phyloP scores from a whole-genome alignment of 2,888 invertebrate species.

The Steinernema hermaphroditum region DNA sequence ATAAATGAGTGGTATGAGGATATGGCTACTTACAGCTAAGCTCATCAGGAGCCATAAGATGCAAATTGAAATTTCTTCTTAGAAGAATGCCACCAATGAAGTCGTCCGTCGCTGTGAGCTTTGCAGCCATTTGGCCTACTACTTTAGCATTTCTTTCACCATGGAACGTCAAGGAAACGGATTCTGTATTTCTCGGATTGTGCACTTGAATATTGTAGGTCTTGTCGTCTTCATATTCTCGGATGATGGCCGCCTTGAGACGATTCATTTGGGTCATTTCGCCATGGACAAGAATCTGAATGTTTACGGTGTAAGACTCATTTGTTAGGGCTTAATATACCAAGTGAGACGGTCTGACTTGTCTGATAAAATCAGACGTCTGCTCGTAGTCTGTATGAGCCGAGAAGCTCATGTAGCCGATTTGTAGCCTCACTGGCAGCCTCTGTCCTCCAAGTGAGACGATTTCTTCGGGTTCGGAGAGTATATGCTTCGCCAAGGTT shows the following conservation, averaged over 20 bases:
- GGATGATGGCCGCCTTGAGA: slow-evolving; percentile 81
- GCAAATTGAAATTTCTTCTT: slow-evolving; percentile 96
- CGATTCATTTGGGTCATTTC: slow-evolving; percentile 98
- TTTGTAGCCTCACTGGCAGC: slow-evolving; percentile 75
- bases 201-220: slow-evolving; percentile 72
- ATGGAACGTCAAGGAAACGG: slow-evolving; percentile 86
- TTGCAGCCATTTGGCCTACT: slow-evolving; percentile 87
- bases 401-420: slow-evolving; percentile 89
- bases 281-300: slow-evolving; percentile 87
- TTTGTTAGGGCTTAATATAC: slow-evolving; percentile 71
- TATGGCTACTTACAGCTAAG: slow-evolving; percentile 69
- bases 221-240: slow-evolving; percentile 46
- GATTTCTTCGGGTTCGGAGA: slow-evolving; percentile 97
- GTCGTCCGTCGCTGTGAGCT: slow-evolving; percentile 78
- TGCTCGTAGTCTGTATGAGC: slow-evolving; percentile 98
- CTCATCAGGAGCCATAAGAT: slow-evolving; percentile 86
- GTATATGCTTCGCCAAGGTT: slow-evolving; percentile 75
- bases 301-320: background rate
- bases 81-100: slow-evolving; percentile 88
- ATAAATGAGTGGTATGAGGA: too few relatives aligned
- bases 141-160: slow-evolving; percentile 98
- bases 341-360: slow-evolving; percentile 91
- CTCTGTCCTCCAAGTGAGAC: slow-evolving; percentile 92
- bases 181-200: slow-evolving; percentile 93
- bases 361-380: slow-evolving; percentile 93